These are phyloP conservation scores for Ephydatia muelleri DNA, from an alignment of 37 sponge, comb jelly and placozoan species.

Conservation along the genomic window DNA sequence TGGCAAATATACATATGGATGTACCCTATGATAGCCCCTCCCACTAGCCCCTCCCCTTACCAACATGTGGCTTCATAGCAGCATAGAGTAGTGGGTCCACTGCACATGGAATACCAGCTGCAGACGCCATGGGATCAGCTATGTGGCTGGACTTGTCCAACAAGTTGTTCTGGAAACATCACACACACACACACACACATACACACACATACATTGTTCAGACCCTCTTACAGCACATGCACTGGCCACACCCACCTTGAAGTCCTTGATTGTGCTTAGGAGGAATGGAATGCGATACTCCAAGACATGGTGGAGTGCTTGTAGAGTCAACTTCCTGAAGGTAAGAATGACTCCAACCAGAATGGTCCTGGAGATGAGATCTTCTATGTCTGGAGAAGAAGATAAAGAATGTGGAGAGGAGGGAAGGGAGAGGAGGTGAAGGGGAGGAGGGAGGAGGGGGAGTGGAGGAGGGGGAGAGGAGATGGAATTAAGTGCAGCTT, in stretches of 20 bases:
- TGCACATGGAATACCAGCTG: conserved; percentile 77
- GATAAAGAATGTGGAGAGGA: no score
- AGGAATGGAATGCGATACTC: conserved; percentile 69
- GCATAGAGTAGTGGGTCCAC: conserved; percentile 83
- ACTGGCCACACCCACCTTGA: conserved; percentile 52
- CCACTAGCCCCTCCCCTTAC: conserved; percentile 25
- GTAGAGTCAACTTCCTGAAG: conserved; percentile 77
- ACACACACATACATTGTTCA: background rate
- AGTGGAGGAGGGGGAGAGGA: no score
- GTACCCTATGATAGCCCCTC: background rate
- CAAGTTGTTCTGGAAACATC: conserved; percentile 16
- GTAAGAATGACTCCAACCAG: conserved; percentile 83
- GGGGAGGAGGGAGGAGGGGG: no score
- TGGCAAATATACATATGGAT: background rate
- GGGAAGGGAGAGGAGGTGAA: background rate
- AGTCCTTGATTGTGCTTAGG: conserved; percentile 76
- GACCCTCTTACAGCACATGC: conserved; percentile 20
- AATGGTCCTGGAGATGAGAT: conserved; percentile 59
- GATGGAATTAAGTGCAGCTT: no score
- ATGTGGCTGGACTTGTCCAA: conserved; percentile 64
- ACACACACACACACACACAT: background rate
- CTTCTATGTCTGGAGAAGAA: conserved; percentile 85
- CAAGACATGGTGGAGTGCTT: conserved; percentile 73
- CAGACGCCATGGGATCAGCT: conserved; percentile 89
- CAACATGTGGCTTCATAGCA: conserved; percentile 63